phyloP scores from a whole-genome alignment of 1,140 invertebrate genomes.

The Hirudo medicinalis region DNA sequence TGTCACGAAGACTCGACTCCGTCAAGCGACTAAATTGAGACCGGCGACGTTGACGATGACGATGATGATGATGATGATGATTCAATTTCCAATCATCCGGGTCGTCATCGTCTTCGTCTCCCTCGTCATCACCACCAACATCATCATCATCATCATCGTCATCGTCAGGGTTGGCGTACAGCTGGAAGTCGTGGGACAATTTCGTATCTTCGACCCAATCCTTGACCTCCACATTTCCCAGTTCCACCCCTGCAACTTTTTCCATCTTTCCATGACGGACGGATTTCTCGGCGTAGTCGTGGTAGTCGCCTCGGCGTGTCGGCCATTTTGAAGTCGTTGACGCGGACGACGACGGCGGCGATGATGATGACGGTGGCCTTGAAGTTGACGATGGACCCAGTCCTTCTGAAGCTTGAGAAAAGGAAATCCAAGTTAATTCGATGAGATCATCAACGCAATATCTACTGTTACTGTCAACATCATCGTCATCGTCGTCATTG shows the following conservation, averaged over 20 bases:
- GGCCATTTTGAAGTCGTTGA: not conserved
- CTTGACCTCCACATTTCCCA: too few species aligned
- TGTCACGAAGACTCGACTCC: not conserved
- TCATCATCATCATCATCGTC: not conserved
- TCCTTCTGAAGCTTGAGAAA: not conserved
- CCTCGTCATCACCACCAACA: not conserved
- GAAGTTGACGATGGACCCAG: not conserved
- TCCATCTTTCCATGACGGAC: too few species aligned
- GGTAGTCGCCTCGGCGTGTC: not conserved
- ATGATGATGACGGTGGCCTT: not conserved
- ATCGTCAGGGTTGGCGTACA: too few species aligned
- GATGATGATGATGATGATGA: not conserved
- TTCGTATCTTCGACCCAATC: too few species aligned
- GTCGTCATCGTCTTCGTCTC: not conserved
- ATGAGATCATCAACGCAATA: too few species aligned
- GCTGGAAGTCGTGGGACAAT: too few species aligned
- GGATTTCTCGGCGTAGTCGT: not conserved
- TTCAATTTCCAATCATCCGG: not conserved
- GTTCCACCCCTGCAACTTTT: not conserved
- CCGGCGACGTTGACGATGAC: too few species aligned
- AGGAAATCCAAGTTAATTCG: too few species aligned
- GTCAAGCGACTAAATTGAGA: too few species aligned
- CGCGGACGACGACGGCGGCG: too few species aligned
- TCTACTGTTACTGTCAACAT: too few species aligned
- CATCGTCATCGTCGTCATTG: not conserved